A percentile compares a stretch with the other conserved stretches of the same genome.
phyloP scores from a whole-genome alignment of 2,113 vertebrate species.

The Zingel zingel region DNA sequence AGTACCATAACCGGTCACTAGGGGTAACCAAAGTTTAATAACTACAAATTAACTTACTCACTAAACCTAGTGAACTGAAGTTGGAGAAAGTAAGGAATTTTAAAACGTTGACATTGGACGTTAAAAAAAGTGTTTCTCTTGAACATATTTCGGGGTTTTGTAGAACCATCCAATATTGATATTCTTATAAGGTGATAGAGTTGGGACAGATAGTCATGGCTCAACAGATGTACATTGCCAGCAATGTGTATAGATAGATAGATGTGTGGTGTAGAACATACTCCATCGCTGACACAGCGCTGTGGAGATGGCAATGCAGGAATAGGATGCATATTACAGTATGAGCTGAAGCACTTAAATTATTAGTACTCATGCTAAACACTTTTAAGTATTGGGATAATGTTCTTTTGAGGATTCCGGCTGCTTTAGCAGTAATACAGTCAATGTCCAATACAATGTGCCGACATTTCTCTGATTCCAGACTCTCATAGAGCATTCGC shows the following conservation, averaged over 20 bases:
- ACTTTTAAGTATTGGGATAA: neutral
- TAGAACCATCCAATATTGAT: neutral
- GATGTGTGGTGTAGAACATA: too few relatives aligned
- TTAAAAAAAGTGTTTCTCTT: neutral
- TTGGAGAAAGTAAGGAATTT: neutral
- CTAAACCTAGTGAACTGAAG: neutral
- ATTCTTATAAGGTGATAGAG: neutral
- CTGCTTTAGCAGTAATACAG: constrained; percentile 5
- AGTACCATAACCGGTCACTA: neutral
- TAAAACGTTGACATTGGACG: neutral
- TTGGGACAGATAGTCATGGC: neutral
- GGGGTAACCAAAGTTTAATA: neutral
- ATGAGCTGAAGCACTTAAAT: neutral
- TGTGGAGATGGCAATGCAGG: too few relatives aligned
- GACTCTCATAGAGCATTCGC: constrained; percentile 14
- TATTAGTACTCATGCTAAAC: neutral
- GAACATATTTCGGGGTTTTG: neutral
- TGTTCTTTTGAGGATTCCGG: neutral
- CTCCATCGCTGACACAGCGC: too few relatives aligned
- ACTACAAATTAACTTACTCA: neutral
- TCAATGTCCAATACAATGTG: neutral
- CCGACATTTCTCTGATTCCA: constrained; percentile 13
- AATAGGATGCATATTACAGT: neutral
- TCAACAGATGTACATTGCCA: too few relatives aligned
- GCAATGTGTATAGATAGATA: too few relatives aligned